Evolutionary conservation across 2,113 vertebrate genomes (phyloP).

Genomic region (Nicator chloris): DNA sequence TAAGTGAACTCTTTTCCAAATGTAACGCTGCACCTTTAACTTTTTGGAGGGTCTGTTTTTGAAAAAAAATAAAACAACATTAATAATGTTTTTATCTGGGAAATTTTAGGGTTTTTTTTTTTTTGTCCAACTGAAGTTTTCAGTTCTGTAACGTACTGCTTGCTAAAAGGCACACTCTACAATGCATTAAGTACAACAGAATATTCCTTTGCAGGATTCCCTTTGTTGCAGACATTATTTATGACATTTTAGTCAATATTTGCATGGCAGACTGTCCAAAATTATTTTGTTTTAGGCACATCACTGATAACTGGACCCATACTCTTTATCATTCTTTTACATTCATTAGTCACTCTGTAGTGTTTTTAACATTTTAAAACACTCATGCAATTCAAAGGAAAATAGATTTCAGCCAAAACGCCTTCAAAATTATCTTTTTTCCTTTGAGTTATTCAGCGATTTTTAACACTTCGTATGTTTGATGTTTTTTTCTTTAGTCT

Average conservation of each 20-base stretch:
- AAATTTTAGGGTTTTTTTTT: not conserved
- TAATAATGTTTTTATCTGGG: not conserved
- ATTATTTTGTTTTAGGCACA: conserved; percentile 56
- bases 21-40: not conserved
- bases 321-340: conserved; percentile 62
- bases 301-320: conserved; percentile 47
- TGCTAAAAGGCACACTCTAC: conserved; percentile 9
- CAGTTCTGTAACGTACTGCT: not conserved
- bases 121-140: not conserved
- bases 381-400: conserved; percentile 68
- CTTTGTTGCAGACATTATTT: conserved; percentile 62
- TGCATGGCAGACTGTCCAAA: conserved; percentile 48
- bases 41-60: not conserved
- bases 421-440: conserved; percentile 63
- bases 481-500: conserved; percentile 64
- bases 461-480: conserved; percentile 67
- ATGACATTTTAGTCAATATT: conserved; percentile 63
- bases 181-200: conserved; percentile 43
- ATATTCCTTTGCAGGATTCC: conserved; percentile 58
- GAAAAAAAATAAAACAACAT: not conserved
- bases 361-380: conserved; percentile 72
- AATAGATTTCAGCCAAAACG: conserved; percentile 58
- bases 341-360: conserved; percentile 61
- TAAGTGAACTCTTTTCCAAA: not conserved
- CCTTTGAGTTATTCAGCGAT: conserved; percentile 67